These are phyloP conservation scores for Thymelicus sylvestris DNA, from an alignment of 2,888 invertebrate genomes.

Conservation along the genomic window DNA sequence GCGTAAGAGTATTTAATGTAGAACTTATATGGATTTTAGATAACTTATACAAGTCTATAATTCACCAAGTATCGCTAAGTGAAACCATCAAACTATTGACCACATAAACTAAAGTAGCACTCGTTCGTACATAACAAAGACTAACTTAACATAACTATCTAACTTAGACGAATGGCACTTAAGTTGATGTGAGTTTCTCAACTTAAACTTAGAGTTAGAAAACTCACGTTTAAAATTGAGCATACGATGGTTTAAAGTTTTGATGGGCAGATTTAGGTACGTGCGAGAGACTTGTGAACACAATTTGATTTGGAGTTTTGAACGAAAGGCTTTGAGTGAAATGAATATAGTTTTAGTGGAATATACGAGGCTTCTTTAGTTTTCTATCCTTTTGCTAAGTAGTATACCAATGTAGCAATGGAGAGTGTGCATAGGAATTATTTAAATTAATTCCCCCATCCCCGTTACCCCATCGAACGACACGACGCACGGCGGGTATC, in stretches of 20 bases:
- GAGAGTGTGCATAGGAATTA: no score
- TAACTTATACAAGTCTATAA: not conserved
- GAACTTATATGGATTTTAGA: not conserved
- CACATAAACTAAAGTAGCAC: constrained; percentile 60
- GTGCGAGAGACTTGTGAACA: constrained; percentile 13
- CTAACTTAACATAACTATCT: constrained; percentile 47
- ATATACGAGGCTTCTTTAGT: no score
- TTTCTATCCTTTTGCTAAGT: no score
- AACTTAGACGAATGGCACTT: constrained; percentile 71
- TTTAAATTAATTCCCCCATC: no score
- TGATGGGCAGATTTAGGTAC: constrained; percentile 43
- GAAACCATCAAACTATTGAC: constrained; percentile 66
- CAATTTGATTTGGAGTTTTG: not conserved
- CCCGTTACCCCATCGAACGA: no score
- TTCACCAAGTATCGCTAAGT: constrained; percentile 47
- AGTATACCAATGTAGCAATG: no score
- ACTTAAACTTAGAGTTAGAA: constrained; percentile 41
- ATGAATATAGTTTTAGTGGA: not conserved
- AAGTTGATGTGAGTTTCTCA: constrained; percentile 56
- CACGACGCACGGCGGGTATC: no score
- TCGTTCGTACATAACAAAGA: constrained; percentile 57
- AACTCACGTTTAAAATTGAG: constrained; percentile 44
- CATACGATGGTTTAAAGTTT: constrained; percentile 47
- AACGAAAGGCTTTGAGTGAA: not conserved
- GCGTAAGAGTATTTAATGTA: no score